Conservation (phyloP, 2,113 vertebrate genomes). For the Girardinichthys multiradiatus region DNA sequence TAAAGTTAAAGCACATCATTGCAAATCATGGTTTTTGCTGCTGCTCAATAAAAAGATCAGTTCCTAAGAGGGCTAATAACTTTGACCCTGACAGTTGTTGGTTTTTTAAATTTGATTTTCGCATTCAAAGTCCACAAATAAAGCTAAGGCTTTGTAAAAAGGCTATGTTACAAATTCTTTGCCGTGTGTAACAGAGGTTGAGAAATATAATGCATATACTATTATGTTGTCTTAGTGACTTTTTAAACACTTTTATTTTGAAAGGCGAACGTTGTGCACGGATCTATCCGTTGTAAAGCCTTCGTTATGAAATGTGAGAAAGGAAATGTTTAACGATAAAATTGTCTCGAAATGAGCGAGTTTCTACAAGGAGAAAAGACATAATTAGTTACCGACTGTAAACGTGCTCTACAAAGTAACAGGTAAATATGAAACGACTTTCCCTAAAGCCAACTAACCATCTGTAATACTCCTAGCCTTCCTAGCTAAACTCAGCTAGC, state of each 20-base stretch:
- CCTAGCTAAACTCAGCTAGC: slow-evolving; percentile 14
- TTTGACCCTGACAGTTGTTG: too few species aligned
- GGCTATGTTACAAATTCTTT: too few species aligned
- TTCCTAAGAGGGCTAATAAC: too few species aligned
- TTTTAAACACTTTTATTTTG: slow-evolving; percentile 42
- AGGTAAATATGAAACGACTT: slow-evolving; percentile 57
- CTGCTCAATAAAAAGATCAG: too few species aligned
- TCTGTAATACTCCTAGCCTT: neutral
- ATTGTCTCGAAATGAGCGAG: neutral
- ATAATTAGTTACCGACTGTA: neutral
- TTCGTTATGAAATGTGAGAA: neutral
- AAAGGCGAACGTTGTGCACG: slow-evolving; percentile 26
- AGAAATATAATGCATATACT: too few species aligned
- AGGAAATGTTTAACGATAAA: neutral
- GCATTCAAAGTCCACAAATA: too few species aligned
- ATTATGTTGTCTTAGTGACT: too few species aligned
- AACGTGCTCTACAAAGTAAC: neutral
- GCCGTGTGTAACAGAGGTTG: too few species aligned
- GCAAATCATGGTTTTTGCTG: too few species aligned
- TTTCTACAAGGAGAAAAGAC: neutral
- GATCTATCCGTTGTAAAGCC: neutral
- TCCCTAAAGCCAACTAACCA: neutral
- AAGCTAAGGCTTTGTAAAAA: too few species aligned
- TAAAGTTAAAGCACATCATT: too few species aligned
- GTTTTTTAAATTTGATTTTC: too few species aligned